A percentile compares a stretch with the other conserved stretches of the same genome.
These are phyloP conservation scores for Chaitophorus viminalis DNA, from an alignment of 2,888 invertebrate species.

Conservation along the genomic window DNA sequence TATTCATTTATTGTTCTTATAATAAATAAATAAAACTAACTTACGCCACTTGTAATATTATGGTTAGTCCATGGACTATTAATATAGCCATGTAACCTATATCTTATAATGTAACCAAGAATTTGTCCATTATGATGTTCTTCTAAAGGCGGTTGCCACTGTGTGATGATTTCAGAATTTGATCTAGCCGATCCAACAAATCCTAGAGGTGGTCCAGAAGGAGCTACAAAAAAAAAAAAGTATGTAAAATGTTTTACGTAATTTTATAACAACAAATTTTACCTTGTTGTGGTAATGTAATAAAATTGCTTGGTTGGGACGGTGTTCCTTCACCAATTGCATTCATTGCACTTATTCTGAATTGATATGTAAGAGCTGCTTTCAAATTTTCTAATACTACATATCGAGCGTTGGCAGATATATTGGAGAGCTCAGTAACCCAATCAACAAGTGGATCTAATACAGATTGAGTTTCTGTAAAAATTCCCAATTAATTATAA, in stretches of 20 bases:
- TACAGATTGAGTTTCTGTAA: constrained; percentile 72
- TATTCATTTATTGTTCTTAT: background rate
- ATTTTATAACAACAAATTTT: constrained; percentile 64
- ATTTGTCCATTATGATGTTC: constrained; percentile 96
- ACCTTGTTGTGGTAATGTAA: constrained; percentile 97
- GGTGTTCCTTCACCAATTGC: constrained; percentile 94
- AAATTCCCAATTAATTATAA: constrained; percentile 9
- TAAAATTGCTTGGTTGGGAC: constrained; percentile 87
- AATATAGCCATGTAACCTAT: constrained; percentile 90
- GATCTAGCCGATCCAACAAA: constrained; percentile 95
- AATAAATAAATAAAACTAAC: constrained; percentile 43
- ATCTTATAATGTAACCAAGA: constrained; percentile 90
- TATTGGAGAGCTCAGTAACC: constrained; percentile 87
- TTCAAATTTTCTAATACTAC: constrained; percentile 84
- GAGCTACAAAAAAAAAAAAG: constrained; percentile 74
- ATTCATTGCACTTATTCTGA: constrained; percentile 96
- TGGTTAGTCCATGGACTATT: constrained; percentile 91
- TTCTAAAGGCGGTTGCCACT: constrained; percentile 95
- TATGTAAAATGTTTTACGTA: constrained; percentile 57
- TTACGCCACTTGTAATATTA: constrained; percentile 87
- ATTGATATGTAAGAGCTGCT: constrained; percentile 95
- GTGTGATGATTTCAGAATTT: constrained; percentile 93
- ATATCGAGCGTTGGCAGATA: constrained; percentile 82
- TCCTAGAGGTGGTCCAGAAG: constrained; percentile 93
- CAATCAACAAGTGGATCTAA: constrained; percentile 87